Evolutionary conservation across 2,888 invertebrate species (phyloP).

Genomic region (Eupithecia tripunctaria): DNA sequence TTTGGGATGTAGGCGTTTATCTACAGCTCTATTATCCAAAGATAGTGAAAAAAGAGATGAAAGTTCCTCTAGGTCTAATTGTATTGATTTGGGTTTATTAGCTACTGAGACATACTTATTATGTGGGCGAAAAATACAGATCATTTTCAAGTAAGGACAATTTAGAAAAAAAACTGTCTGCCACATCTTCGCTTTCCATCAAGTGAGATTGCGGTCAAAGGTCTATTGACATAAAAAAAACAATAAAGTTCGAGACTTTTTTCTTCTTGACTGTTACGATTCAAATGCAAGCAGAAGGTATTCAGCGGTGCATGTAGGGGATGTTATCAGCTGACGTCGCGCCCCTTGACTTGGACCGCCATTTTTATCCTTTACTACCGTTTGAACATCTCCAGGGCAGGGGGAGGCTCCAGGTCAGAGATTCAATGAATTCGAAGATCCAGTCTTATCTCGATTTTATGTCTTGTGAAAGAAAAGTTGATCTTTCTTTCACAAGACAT

Average conservation of each 20-base stretch:
- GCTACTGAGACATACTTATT: no score
- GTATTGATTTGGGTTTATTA: background rate
- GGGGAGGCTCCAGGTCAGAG: conserved; percentile 35
- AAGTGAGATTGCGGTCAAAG: no score
- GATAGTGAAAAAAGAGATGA: no score
- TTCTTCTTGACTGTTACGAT: no score
- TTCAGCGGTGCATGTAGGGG: conserved; percentile 32
- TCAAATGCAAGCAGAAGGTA: no score
- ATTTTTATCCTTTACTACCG: conserved; percentile 45
- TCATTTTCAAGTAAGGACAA: no score
- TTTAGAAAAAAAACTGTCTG: no score
- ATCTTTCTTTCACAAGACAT: no score
- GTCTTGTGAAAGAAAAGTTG: background rate
- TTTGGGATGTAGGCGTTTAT: background rate
- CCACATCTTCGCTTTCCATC: no score
- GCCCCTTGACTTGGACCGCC: conserved; percentile 37
- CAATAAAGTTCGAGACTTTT: no score
- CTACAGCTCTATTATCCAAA: background rate
- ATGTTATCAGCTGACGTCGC: conserved; percentile 39
- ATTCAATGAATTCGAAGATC: background rate
- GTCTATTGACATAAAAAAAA: no score
- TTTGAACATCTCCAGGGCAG: conserved; percentile 31
- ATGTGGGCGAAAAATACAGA: no score
- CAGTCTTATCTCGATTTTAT: background rate
- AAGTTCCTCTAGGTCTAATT: background rate